These are phyloP conservation scores for Psephotus haematonotus DNA, from an alignment of 2,113 vertebrate species.

Conservation along the genomic window DNA sequence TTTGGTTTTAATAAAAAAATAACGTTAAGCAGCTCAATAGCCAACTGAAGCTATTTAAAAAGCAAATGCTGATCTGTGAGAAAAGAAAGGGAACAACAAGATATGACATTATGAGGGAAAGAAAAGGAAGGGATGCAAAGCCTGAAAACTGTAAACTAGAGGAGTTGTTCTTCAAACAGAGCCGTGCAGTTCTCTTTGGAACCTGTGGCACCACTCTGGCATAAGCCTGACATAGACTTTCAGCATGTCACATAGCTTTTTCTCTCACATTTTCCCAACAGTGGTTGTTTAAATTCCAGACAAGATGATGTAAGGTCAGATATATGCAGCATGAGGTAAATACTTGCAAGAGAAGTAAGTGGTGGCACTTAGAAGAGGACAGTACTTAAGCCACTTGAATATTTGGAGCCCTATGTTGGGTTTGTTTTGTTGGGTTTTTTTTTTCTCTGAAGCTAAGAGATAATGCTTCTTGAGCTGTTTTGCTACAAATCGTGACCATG, in stretches of 20 bases:
- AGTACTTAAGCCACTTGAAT: background rate
- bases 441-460: background rate
- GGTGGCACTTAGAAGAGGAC: background rate
- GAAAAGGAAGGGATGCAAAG: background rate
- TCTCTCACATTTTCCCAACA: background rate
- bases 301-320: background rate
- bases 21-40: constrained; percentile 14
- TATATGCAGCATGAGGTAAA: background rate
- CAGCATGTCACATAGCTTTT: background rate
- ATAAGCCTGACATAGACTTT: background rate
- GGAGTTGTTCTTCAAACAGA: background rate
- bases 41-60: background rate
- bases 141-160: background rate
- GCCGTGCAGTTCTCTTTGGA: background rate
- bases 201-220: background rate
- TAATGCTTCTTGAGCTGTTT: background rate
- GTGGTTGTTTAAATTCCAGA: background rate
- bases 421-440: background rate
- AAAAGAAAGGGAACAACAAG: background rate
- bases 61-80: constrained; percentile 34
- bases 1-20: background rate
- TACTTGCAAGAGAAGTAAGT: background rate
- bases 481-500: background rate
- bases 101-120: background rate
- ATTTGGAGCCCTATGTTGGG: background rate